Base-by-base conservation (phyloP, 2,113 vertebrate genomes). In the Psilopsiagon aymara region DNA sequence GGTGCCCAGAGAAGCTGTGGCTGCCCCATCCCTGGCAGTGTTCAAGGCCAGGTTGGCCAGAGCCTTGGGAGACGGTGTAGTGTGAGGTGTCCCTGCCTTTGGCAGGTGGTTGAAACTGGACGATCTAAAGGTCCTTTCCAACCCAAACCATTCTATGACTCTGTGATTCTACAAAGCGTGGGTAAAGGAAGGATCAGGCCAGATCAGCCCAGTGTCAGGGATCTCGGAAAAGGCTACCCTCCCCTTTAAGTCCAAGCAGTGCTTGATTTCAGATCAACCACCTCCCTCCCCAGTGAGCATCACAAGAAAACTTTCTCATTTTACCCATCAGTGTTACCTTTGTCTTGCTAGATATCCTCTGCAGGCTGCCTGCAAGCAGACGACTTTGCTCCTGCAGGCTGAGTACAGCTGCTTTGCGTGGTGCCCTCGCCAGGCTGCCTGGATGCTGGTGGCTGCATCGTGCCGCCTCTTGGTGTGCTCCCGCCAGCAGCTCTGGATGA, bases 401-500 rank as follows among this genome's bases (percentile, higher is more conserved):
- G 97, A 5, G 77, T 98, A 99, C 3, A 71, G 85, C 57, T 92
- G 98, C 95, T 97, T 98, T 59, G 94, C 96, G 2, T 41, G 88
- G 92, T 99, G 98, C 39, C 98, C 97, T 88, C 98, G 98, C 99
- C 99, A 99, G 59, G 98, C 98, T 1, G 98, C 97, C 97, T 99
- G 99, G 84, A 99, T 98, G 62, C 97, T 97, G 55, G 98, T 39
- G 33, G 99, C 99, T 0, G 99, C 99, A 0, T 73, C 20, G 5
- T 97, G 98, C 59, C 98, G 98, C 12, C 91, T 97, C 47, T 71
- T 86, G 33, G 66, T 67, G 37, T 88, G 95, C 31, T 96, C 93
- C 91, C 98, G 98, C 99, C 99, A 99, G n/a, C 92, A 98, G 88
- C 94, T 98, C 97, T 99, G 99, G 75, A 99, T 98, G 55, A 99